These are phyloP conservation scores for Sphaerophoria taeniata DNA, from an alignment of 2,888 invertebrate genomes.

Conservation along the genomic window DNA sequence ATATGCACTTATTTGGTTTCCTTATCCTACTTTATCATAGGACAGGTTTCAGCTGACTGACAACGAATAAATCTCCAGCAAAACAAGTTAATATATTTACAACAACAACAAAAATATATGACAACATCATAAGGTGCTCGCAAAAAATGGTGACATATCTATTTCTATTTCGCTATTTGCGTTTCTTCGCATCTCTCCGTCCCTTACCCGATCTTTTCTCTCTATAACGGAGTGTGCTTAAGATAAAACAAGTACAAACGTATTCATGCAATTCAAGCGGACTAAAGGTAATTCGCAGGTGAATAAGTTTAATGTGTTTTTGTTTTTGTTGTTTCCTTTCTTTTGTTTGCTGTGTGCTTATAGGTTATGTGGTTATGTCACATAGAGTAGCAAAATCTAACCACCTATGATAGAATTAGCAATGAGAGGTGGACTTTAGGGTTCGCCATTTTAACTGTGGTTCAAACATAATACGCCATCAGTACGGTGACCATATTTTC, in stretches of 20 bases:
- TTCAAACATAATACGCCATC: too few relatives aligned
- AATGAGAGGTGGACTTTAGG: too few relatives aligned
- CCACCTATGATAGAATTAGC: too few relatives aligned
- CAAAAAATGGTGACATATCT: constrained; percentile 58
- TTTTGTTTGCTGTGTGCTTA: not conserved
- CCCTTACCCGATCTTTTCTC: constrained; percentile 4
- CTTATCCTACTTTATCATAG: constrained; percentile 28
- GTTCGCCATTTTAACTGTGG: too few relatives aligned
- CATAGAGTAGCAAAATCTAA: too few relatives aligned
- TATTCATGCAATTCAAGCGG: constrained; percentile 39
- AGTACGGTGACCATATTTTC: too few relatives aligned
- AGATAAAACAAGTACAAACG: constrained; percentile 27
- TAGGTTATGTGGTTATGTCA: too few relatives aligned
- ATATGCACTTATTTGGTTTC: constrained; percentile 62
- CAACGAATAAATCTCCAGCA: constrained; percentile 56
- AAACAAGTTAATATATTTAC: constrained; percentile 44
- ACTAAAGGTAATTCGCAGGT: constrained; percentile 68
- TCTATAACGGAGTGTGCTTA: not conserved
- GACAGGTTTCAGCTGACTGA: constrained; percentile 29
- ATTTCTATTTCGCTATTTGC: constrained; percentile 6
- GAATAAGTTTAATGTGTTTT: constrained; percentile 50
- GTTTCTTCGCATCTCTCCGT: not conserved
- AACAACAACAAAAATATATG: constrained; percentile 51
- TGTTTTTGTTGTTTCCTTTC: constrained; percentile 3
- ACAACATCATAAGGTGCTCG: constrained; percentile 37